Percentiles rank a stretch among this genome's conserved stretches.
Conservation (phyloP, 2,113 vertebrate species). For the Pampusana beccarii region DNA sequence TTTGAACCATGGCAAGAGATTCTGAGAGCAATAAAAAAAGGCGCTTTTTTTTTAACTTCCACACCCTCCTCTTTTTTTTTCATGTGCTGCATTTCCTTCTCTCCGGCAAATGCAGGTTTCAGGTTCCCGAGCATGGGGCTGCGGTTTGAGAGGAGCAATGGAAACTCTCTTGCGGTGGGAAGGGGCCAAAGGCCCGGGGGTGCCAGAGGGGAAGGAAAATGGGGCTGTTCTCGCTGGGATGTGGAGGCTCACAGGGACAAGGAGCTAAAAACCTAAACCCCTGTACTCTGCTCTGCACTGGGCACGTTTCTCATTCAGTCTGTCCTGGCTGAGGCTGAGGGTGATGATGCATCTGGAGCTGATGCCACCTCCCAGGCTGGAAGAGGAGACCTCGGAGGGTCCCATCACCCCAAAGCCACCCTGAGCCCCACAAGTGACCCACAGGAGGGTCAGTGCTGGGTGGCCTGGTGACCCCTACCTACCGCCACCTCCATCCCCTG, state of each 20-base stretch:
- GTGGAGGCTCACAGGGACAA: not conserved
- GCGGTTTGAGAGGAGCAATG: conserved; percentile 42
- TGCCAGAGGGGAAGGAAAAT: not conserved
- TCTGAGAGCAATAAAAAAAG: not conserved
- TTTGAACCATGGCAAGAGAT: not conserved
- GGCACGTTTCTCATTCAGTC: rapidly evolving
- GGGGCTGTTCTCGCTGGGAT: not conserved
- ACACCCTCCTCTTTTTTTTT: not conserved
- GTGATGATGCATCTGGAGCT: not conserved
- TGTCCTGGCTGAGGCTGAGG: not conserved
- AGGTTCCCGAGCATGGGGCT: conserved; percentile 13
- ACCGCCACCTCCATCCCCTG: not conserved
- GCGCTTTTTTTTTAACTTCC: not conserved
- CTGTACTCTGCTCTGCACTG: rapidly evolving
- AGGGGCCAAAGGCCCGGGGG: not conserved
- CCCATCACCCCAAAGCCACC: not conserved
- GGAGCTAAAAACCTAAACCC: not conserved
- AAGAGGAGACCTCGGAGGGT: not conserved
- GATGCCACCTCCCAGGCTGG: not conserved
- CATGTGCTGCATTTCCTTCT: conserved; percentile 22
- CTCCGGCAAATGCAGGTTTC: conserved; percentile 14
- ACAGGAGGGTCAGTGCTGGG: not conserved
- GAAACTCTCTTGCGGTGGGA: not conserved
- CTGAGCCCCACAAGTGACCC: not conserved
- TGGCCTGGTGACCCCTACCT: not conserved